Evolutionary conservation across 2,888 invertebrate genomes (phyloP), one percentile per base, ranked within the genome.

Genomic region (Drosophila formosana): DNA sequence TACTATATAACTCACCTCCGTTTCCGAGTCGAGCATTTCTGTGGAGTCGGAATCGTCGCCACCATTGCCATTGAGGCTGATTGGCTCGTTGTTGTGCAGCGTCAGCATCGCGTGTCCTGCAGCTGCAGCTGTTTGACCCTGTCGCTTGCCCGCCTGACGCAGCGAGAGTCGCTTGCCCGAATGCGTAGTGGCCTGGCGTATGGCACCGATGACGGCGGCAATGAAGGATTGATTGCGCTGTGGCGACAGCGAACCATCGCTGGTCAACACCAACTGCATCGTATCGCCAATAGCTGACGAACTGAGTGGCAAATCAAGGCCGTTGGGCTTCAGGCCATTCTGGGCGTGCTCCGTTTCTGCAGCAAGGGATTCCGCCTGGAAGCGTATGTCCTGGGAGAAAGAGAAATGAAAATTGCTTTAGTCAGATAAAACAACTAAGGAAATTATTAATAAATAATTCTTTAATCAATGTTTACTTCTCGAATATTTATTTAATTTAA

Each of bases 11-110:
- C 72, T 55, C n/a, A 75, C 75, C 77, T 96, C 96, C 0, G 96
- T 96, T 93, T 96, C 96, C 0, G 96, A 96, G 91, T 96, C 96
- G 39, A 96, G 93, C 91, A 96, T 93, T 88, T 96, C 96, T 4
- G 95, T 95, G 18, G 96, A 96, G 92, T 96, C 96, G 30, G 93
- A 93, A 89, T 95, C 95, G 81, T 96, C 95, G 7, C 83, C 80
- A 1, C 18, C 25, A 49, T 80, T 78, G 43, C 82, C 81, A 51
- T 84, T 84, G 1, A 55, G 57, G 52, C 71, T 72, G 5, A 66
- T 13, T 3, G 60, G 78, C 13, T 73, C 77, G 39, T 63, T 73
- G 61, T 49, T 39, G 26, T 66, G 62, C 39, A 47, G 49, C 49
- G 41, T 18, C 11, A 71, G 47, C 30, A 62, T 47, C 41, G 46